phyloP scores from a whole-genome alignment of 2,113 vertebrate species.

The Sitta europaea region DNA sequence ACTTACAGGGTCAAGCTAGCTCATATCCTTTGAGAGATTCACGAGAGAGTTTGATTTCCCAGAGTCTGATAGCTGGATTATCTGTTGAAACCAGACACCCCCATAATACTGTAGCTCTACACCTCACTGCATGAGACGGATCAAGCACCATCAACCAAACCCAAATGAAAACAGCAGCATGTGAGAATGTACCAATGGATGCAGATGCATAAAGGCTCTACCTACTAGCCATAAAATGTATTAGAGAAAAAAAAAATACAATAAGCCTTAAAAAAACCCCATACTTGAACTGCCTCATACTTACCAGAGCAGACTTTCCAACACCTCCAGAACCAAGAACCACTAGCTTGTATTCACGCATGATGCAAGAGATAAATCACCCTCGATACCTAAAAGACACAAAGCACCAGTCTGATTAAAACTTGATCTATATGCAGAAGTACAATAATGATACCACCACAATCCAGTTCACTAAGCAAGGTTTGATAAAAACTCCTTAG shows the following conservation, averaged over 20 bases:
- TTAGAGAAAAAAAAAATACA: not conserved
- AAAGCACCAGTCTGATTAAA: not conserved
- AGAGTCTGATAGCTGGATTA: not conserved
- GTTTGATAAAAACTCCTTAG: not conserved
- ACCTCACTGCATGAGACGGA: not conserved
- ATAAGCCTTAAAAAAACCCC: rapidly evolving
- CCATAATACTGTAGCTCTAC: not conserved
- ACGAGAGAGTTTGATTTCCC: not conserved
- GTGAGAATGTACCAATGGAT: rapidly evolving
- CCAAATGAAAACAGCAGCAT: not conserved
- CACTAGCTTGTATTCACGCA: conserved; percentile 93
- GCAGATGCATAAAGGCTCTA: not conserved
- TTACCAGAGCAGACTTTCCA: conserved; percentile 91
- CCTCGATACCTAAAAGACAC: conserved; percentile 65
- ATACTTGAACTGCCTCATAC: conserved; percentile 5
- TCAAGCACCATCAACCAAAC: not conserved
- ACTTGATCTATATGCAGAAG: not conserved
- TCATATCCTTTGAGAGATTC: not conserved
- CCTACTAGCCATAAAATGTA: not conserved
- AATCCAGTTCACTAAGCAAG: not conserved
- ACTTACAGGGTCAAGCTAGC: not conserved
- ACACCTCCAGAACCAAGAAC: conserved; percentile 91
- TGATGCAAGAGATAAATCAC: conserved; percentile 74
- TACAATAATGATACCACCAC: not conserved
- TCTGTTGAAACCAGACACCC: not conserved